Evolutionary conservation across 2,113 vertebrate genomes (phyloP), one percentile per base, ranked within the genome.

Genomic region (Colinus virginianus): DNA sequence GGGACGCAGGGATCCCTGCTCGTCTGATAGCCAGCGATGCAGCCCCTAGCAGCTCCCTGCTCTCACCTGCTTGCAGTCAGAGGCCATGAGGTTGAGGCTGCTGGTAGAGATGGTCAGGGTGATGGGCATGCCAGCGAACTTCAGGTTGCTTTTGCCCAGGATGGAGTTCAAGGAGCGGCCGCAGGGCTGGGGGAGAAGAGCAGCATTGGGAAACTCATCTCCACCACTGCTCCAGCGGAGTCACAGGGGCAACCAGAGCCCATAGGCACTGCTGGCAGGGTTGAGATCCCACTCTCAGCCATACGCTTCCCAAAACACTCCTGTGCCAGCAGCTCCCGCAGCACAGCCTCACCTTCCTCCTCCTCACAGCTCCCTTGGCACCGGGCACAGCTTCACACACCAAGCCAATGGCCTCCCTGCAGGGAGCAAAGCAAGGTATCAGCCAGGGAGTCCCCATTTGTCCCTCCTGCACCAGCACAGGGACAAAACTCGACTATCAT

Each of bases 101-200:
- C 98, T 99, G 97, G 99, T 99, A 9, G 99, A 99, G 86, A 99
- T 98, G n/a, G 99, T 99, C 64, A 99, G 98, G 81, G 97, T 99
- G 98, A 99, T 99, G 81, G 98, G 98, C 99, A 99, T 99, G 34
- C 99, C 99, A 3, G 99, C 99, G 58, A 99, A 99, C 97, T 99
- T 99, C 93, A 99, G 98, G 98, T 99, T 99, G 95, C 99, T 99
- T 95, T 99, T 99, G 83, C 99, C 99, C 94, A 99, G 97, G 95
- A 99, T 99, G 85, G 99, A 98, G 61, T 98, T 98, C 56, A 99
- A 97, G 15, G 98, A 98, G 51, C 99, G 99, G 80, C 98, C 96
- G 11, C 98, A 97, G 68, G 99, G 98, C 99, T 99, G 88, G 5
- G 80, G 81, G 40, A 88, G 83, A 92, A 95, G 1, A 4, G 45